phyloP scores from a whole-genome alignment of 2,113 vertebrate species.

The Colaptes auratus region DNA sequence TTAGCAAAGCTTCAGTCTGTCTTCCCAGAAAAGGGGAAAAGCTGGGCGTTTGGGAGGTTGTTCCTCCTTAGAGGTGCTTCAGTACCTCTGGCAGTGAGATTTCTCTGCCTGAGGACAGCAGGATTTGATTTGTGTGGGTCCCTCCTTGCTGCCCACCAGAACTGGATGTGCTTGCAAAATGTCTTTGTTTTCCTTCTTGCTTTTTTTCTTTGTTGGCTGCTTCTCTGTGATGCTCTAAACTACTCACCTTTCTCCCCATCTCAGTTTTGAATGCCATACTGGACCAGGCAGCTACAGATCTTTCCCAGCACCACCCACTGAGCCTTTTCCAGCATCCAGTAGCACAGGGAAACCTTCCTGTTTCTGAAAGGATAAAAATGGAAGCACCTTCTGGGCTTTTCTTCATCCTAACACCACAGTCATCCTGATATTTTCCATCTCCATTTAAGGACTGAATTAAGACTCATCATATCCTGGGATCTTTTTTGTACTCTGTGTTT shows the following conservation, averaged over 20 bases:
- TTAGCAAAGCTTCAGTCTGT: not conserved
- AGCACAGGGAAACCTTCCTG: not conserved
- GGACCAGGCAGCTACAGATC: not conserved
- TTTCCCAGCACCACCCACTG: rapidly evolving
- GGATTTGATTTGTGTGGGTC: not conserved
- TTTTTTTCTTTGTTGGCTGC: not conserved
- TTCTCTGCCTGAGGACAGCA: not conserved
- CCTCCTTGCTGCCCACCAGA: not conserved
- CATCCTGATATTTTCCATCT: conserved; percentile 41
- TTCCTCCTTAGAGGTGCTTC: not conserved
- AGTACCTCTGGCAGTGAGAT: not conserved
- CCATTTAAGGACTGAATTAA: conserved; percentile 50
- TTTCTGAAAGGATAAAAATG: conserved; percentile 21
- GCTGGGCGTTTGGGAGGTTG: not conserved
- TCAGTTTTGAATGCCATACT: not conserved
- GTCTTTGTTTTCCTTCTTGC: not conserved
- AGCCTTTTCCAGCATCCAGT: not conserved
- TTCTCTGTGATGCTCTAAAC: not conserved
- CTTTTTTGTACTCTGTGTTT: conserved; percentile 41
- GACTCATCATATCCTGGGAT: conserved; percentile 18
- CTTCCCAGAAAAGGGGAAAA: not conserved
- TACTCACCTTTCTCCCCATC: not conserved
- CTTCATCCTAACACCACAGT: not conserved
- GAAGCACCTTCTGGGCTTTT: conserved; percentile 34
- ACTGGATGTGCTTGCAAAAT: not conserved